Conservation (phyloP, 2,888 invertebrate genomes). For the Nasonia oneida region DNA sequence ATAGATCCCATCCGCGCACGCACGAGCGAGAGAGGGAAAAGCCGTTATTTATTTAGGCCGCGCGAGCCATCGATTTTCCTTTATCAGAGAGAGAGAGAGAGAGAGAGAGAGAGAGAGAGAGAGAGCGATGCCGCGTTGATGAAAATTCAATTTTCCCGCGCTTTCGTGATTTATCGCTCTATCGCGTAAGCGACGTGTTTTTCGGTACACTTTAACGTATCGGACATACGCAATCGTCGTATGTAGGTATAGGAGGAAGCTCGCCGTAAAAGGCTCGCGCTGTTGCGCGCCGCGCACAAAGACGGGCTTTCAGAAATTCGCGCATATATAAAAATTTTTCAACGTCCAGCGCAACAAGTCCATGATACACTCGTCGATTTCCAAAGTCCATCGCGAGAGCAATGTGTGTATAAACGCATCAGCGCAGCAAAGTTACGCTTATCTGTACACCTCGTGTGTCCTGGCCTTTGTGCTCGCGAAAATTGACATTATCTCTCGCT, state of each 20-base stretch:
- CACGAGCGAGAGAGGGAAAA: neutral
- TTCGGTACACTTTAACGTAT: no score
- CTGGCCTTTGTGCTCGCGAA: conserved; percentile 52
- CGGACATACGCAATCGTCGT: neutral
- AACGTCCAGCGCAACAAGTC: neutral
- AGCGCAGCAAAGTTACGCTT: conserved; percentile 18
- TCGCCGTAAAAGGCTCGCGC: neutral
- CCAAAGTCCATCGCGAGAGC: neutral
- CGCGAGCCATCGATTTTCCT: conserved; percentile 6
- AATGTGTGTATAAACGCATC: neutral
- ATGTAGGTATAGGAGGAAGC: neutral
- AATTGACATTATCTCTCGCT: conserved; percentile 58
- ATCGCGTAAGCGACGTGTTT: neutral
- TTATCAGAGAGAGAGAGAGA: neutral
- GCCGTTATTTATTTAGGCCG: conserved; percentile 30
- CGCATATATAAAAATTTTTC: neutral
- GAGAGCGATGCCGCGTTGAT: neutral
- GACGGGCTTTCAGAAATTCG: neutral
- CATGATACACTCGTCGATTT: neutral
- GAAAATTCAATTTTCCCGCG: conserved; percentile 28
- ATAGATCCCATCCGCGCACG: neutral
- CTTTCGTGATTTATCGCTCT: neutral
- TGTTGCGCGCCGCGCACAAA: neutral
- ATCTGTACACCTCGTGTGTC: neutral
- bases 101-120: neutral